A percentile compares a stretch with the other conserved stretches of the same genome.
Evolutionary conservation across 2,888 invertebrate species (phyloP).

Genomic region (Laothoe populi): DNA sequence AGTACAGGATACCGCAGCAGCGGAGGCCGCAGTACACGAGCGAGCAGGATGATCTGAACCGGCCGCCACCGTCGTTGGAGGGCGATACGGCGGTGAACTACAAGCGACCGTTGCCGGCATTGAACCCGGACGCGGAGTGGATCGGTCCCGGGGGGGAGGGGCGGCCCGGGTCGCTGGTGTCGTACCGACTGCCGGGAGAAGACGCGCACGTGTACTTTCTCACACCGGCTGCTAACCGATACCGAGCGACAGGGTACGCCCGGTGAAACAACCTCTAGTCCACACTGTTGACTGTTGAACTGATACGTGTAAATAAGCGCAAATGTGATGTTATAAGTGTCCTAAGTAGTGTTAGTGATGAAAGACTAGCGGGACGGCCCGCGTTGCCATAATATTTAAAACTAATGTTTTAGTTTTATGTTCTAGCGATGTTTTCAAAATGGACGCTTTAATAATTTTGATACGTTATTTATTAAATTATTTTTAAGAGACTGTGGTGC

Average conservation of each 20-base stretch:
- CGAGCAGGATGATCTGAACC: constrained; percentile 74
- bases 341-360: constrained; percentile 79
- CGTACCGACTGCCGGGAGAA: constrained; percentile 90
- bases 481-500: constrained; percentile 78
- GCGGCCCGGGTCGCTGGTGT: constrained; percentile 87
- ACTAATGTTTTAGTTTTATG: constrained; percentile 50
- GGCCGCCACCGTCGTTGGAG: constrained; percentile 58
- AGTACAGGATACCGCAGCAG: constrained; percentile 63
- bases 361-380: constrained; percentile 75
- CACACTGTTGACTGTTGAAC: constrained; percentile 41
- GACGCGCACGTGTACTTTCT: constrained; percentile 92
- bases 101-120: constrained; percentile 80
- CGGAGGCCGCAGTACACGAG: constrained; percentile 67
- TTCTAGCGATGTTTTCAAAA: constrained; percentile 60
- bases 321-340: constrained; percentile 84
- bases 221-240: constrained; percentile 86
- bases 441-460: constrained; percentile 63
- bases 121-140: constrained; percentile 86
- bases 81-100: constrained; percentile 85
- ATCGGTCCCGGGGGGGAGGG: constrained; percentile 78
- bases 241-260: constrained; percentile 59
- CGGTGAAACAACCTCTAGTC: constrained; percentile 72
- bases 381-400: constrained; percentile 82
- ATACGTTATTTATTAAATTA: constrained; percentile 81
- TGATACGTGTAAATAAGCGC: constrained; percentile 78